Base-by-base conservation (phyloP, 1,140 invertebrate genomes). In the Temnothorax curvispinosus region DNA sequence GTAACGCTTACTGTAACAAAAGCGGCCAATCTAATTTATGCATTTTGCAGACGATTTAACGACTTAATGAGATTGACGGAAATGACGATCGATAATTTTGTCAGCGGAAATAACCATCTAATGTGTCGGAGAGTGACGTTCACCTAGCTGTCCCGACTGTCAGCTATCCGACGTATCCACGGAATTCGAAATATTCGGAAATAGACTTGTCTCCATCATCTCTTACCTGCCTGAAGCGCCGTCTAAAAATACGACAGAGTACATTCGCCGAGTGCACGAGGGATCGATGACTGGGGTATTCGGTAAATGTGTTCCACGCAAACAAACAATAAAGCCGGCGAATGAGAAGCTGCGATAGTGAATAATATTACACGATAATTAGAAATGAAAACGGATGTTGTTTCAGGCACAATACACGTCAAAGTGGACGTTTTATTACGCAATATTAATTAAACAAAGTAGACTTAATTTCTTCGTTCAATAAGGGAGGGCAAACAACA, bases 211-310 rank as follows among this genome's bases (percentile, higher is more conserved):
- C 88, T 87, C 87, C 85, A 78, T 56, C 85, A 90, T 92, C 85
- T 87, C 64, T 80, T 78, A 91, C 87, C 89, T 91, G 91, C 85
- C 88, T 32, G 86, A 75, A 62, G 87, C 71, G 67, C 1, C 60
- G 67, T 90, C 89, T 92, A 91, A 93, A 93, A 93, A 93, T 93
- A 92, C 85, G 64, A 27, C 56, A 18, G 64, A 21, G 54, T 50
- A 54, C 72, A 86, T 78, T 74, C 52, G 67, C 80, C 80, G 65
- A 44, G 50, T 27, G 1, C 65, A 80, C 47, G 50, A 58, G 38
- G 58, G 69, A 84, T 84, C 80, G 56, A 84, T 75, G 80, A 74
- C 80, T 72, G 21, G 13, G 41, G 18, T 62, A 62, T 32, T 44
- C 76, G 27, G 47, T 50, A 72, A 72, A 47, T 65, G 35, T 32